Base-by-base conservation (phyloP, 2,888 invertebrate species). In the Hymenopus coronatus region DNA sequence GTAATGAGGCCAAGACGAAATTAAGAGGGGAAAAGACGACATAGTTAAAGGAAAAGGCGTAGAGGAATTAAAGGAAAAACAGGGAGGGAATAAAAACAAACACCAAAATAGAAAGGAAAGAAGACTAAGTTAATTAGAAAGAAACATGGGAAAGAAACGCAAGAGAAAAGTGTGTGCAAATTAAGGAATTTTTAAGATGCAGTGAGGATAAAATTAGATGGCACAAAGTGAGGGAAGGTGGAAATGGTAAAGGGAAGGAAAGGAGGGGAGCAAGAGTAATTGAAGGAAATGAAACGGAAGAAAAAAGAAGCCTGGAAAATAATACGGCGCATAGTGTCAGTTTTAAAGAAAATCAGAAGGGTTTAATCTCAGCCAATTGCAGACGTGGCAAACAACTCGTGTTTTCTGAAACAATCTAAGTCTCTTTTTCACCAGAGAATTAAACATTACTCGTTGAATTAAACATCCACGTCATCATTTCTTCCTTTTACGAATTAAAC, bases 121-220 rank as follows among this genome's bases (percentile, higher is more conserved):
- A 30, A n/a, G 82, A 87, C 87, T 30, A 82, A 82, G 82, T 87
- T 87, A 82, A 87, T 87, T 87, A 87, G 82, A 82, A 87, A 87
- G 87, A 87, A 82, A 87, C 27, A 82, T 82, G 82, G 40, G 81
- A 30, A 86, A 20, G 81, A 28, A 54, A 30, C 54, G 81, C 54
- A 81, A 70, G 33, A 87, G 82, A 25, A 40, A 87, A 82, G 82
- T 33, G 82, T 82, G 82, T 82, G 87, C 33, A 82, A 87, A 87
- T 87, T 87, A 87, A 33, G 28, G 82, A 87, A 87, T 87, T 87
- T 87, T 87, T 87, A 82, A 87, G 82, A 33, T 82, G 82, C 82
- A 87, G n/a, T 82, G 87, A 40, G 82, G 87, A 15, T 82, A 70
- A 30, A 87, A 82, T 82, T 87, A 87, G 87, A 82, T 70, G 20